These are phyloP conservation scores for Tetraodon nigroviridis DNA, from an alignment of 2,113 vertebrate species.

Conservation along the genomic window DNA sequence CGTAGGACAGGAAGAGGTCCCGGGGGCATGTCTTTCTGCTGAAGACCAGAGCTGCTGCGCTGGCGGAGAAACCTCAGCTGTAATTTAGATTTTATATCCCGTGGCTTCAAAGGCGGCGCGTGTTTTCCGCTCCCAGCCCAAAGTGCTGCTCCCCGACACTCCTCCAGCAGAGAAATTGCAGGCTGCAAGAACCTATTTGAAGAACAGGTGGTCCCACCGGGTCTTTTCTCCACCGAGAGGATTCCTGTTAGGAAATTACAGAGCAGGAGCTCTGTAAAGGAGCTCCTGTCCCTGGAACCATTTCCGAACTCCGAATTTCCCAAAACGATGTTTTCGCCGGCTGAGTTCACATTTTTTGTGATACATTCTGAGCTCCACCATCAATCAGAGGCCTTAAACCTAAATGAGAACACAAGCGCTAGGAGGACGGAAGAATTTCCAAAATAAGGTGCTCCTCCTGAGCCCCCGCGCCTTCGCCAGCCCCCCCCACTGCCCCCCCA, in stretches of 20 bases:
- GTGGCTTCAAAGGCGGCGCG: conserved; percentile 37
- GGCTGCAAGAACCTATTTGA: conserved; percentile 41
- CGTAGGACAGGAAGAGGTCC: not conserved
- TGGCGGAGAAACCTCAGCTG: conserved; percentile 24
- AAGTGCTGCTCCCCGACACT: conserved; percentile 18
- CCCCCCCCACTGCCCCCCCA: conserved; percentile 9
- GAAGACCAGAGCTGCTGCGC: not conserved
- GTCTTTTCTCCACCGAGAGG: conserved; percentile 27
- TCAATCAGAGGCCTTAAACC: not conserved
- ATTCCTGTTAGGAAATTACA: conserved; percentile 64
- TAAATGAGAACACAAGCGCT: not conserved
- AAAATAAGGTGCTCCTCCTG: conserved; percentile 6
- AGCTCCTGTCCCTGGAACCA: conserved; percentile 1
- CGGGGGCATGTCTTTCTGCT: not conserved
- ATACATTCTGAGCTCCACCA: not conserved
- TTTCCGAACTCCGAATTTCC: conserved; percentile 3
- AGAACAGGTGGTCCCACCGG: conserved; percentile 62
- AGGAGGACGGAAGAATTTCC: not conserved
- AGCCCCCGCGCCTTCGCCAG: not conserved
- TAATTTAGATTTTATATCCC: conserved; percentile 46
- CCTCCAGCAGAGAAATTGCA: conserved; percentile 50
- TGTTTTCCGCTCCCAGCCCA: conserved; percentile 32
- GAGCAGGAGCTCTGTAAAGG: conserved; percentile 49
- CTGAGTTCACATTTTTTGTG: too few species aligned
- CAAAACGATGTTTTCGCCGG: too few species aligned